Percentiles rank a stretch among this genome's conserved stretches.
Evolutionary conservation across 2,113 vertebrate genomes (phyloP).

Genomic region (Diadophis punctatus): DNA sequence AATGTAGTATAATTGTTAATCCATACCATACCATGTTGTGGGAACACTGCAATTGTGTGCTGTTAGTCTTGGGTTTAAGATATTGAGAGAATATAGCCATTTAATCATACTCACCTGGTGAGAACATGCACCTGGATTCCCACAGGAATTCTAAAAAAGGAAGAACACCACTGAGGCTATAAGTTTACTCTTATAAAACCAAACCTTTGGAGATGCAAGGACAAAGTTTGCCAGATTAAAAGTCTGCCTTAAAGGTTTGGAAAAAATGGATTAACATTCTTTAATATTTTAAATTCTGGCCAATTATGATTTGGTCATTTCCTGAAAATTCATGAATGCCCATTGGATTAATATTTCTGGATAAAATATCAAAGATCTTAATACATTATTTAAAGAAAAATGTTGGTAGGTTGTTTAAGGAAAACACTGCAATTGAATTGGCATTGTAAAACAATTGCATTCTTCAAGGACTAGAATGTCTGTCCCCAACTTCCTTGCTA

Average conservation of each 20-base stretch:
- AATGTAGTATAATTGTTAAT: not conserved
- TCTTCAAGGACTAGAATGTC: not conserved
- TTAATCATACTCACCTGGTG: not conserved
- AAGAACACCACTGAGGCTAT: not conserved
- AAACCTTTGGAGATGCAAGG: not conserved
- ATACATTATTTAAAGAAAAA: not conserved
- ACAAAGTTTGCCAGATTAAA: not conserved
- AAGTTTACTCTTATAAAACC: not conserved
- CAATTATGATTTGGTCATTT: not conserved
- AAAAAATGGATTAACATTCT: not conserved
- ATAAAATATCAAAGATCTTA: not conserved
- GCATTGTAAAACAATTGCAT: not conserved
- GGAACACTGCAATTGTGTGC: not conserved
- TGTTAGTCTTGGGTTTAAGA: not conserved
- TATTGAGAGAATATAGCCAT: not conserved
- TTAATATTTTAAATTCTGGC: not conserved
- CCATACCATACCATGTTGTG: not conserved
- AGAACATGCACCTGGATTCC: not conserved
- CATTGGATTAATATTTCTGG: not conserved
- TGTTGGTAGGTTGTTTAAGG: not conserved
- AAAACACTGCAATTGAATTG: not conserved
- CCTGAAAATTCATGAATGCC: not conserved
- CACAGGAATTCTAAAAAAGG: not conserved
- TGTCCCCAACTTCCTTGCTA: not conserved
- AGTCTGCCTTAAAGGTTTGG: not conserved